Base-by-base conservation (phyloP, 2,113 vertebrate species). In the Paramisgurnus dabryanus region DNA sequence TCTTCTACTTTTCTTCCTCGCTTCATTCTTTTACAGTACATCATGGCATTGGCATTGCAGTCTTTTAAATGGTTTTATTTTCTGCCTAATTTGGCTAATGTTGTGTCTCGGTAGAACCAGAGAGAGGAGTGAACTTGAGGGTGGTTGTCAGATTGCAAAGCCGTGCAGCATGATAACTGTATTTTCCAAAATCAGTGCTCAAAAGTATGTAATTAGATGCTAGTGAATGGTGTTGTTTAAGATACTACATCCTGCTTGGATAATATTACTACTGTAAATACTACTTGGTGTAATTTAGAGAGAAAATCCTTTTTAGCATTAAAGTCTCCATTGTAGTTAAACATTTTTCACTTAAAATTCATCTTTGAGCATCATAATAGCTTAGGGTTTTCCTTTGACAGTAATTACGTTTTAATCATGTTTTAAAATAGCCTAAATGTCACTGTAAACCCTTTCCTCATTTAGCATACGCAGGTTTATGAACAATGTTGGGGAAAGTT, bases 11-110 rank as follows among this genome's bases (percentile, higher is more conserved):
- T 47, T 66, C 60, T 64, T 57, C 73, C 77, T 79, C 27, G 82
- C 69, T 68, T 15, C 18, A 53, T 70, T 72, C 13, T 72, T 12
- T 55, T 72, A 7, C 55, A 53, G 12, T 50, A 50, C 27, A 80
- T 72, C 67, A 41, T 75, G 68, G 1, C 72, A 66, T 68, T 73
- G 53, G 41, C 58, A 50, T 67, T 55, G 67, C 86, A 82, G 76
- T 78, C 79, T 85, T 88, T 81, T 18, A 84, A 88, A 86, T 87
- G 69, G 86, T 79, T 87, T 83, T 86, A 84, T 89, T 90, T 91
- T 89, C 87, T 87, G 86, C 86, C 79, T 88, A 86, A 91, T 90
- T 90, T 87, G 80, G 69, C 80, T 86, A 87, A 89, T 87, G 78
- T 81, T 81, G 81, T 66, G 77, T 79, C 85, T 83, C 76, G 63